These are phyloP conservation scores for Spongia lamella DNA, from an alignment of 37 sponge, comb jelly and placozoan species.

Conservation along the genomic window DNA sequence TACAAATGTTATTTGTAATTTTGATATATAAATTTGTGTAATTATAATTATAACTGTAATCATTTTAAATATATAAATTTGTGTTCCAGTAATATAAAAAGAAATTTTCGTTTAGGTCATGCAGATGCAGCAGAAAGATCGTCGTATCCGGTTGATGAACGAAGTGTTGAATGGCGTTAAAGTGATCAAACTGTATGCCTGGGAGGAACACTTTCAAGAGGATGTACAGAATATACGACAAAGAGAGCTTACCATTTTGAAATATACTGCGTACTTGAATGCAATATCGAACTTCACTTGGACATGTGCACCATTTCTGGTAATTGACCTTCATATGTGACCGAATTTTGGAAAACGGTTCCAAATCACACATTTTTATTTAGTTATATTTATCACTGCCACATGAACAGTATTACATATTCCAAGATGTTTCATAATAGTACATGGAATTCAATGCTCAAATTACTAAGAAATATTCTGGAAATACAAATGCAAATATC, in stretches of 20 bases:
- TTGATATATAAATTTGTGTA: too few relatives aligned
- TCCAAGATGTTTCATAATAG: too few relatives aligned
- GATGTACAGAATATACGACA: constrained; percentile 66
- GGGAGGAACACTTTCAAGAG: constrained; percentile 83
- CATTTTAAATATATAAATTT: too few relatives aligned
- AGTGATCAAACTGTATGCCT: constrained; percentile 98
- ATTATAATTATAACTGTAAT: too few relatives aligned
- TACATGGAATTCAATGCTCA: too few relatives aligned
- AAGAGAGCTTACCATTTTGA: constrained; percentile 72
- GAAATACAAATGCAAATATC: too few relatives aligned
- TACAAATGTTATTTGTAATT: too few relatives aligned
- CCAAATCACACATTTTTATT: not conserved
- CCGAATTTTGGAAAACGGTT: not conserved
- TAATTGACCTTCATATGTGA: constrained; percentile 3
- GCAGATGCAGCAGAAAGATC: constrained; percentile 73
- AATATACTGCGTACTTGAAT: constrained; percentile 52
- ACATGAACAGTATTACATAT: not conserved
- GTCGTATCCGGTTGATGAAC: constrained; percentile 78
- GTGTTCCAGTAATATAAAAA: too few relatives aligned
- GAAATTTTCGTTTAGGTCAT: constrained; percentile 51
- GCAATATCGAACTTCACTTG: constrained; percentile 80
- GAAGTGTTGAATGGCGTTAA: constrained; percentile 93
- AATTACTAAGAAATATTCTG: too few relatives aligned
- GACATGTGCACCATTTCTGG: constrained; percentile 90
- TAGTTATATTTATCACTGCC: not conserved